Base-by-base conservation (phyloP, 2,113 vertebrate genomes). In the Forbesichthys papilliferus region DNA sequence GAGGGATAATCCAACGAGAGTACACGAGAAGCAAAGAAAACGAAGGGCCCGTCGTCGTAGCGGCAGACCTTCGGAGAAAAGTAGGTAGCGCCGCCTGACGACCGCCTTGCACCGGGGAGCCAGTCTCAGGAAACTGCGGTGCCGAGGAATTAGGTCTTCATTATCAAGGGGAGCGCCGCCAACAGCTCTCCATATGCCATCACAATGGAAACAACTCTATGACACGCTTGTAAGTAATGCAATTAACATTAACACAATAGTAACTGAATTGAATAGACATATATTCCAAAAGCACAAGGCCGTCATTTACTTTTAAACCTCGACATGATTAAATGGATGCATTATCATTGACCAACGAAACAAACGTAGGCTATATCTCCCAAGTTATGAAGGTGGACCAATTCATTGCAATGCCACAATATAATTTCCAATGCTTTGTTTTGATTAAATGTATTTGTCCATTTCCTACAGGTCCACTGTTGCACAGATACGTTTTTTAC, bases 71-170 rank as follows among this genome's bases (percentile, higher is more conserved):
- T 66, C 89, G 92, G 92, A 42, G 64, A 90, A 93, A 93, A 93
- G 86, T 91, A 85, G 85, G 90, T 90, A 94, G 93, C 93, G 93
- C 93, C 93, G 93, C 93, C 93, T 92, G 90, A 94, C 92, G 93
- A 91, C 92, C 90, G 92, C 89, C 90, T 59, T 72, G 79, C 67
- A 87, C 76, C 84, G 89, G 91, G 89, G 71, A 74, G 73, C 72
- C 60, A 20, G 71, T 55, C 66, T 86, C 81, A 88, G 89, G 90
- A 92, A 86, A 92, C 82, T 77, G 87, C 92, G 91, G 89, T 89
- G 91, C 85, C 81, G 61, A 66, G 47, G 84, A 88, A 80, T 27
- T 66, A 86, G 83, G 82, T 88, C 80, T 78, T 63, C 71, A 64
- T 5, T 82, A 62, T 87, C 85, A 27, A 62, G 70, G 85, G 91